A percentile compares a stretch with the other conserved stretches of the same genome.
These are phyloP conservation scores for Cyanistes caeruleus DNA, from an alignment of 2,113 vertebrate species.

Conservation along the genomic window DNA sequence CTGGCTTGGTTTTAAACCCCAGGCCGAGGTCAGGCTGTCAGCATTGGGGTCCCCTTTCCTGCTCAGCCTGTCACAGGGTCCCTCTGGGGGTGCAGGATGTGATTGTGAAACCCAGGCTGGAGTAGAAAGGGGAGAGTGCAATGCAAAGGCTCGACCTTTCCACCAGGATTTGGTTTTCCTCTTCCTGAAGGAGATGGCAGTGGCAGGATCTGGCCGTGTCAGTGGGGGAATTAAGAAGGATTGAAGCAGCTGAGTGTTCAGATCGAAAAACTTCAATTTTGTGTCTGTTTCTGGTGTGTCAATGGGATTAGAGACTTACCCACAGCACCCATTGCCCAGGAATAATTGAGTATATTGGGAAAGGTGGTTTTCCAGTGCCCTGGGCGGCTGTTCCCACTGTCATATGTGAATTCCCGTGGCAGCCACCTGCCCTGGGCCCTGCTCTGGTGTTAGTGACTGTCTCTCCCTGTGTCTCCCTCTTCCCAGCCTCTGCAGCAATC, in stretches of 20 bases:
- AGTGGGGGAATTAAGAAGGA: not conserved
- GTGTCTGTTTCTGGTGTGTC: not conserved
- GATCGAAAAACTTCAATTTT: not conserved
- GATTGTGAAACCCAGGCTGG: not conserved
- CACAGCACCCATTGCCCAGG: not conserved
- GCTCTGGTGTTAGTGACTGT: not conserved
- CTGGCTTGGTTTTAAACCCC: not conserved
- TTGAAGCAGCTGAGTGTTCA: not conserved
- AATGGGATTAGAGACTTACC: not conserved
- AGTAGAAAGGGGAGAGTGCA: not conserved
- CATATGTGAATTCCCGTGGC: accelerated
- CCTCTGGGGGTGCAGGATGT: not conserved
- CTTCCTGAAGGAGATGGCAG: not conserved
- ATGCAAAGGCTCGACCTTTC: not conserved
- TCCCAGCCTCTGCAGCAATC: not conserved
- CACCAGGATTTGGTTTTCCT: not conserved
- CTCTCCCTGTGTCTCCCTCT: not conserved
- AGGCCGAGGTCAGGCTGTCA: accelerated
- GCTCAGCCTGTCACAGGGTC: not conserved
- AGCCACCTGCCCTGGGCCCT: not conserved
- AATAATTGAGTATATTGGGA: not conserved
- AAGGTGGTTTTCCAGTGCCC: not conserved
- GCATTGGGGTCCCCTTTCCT: accelerated
- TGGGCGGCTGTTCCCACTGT: not conserved
- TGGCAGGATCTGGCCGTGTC: not conserved